These are phyloP conservation scores for Cynaeus angustus DNA, from an alignment of 2,888 invertebrate genomes.

Conservation along the genomic window DNA sequence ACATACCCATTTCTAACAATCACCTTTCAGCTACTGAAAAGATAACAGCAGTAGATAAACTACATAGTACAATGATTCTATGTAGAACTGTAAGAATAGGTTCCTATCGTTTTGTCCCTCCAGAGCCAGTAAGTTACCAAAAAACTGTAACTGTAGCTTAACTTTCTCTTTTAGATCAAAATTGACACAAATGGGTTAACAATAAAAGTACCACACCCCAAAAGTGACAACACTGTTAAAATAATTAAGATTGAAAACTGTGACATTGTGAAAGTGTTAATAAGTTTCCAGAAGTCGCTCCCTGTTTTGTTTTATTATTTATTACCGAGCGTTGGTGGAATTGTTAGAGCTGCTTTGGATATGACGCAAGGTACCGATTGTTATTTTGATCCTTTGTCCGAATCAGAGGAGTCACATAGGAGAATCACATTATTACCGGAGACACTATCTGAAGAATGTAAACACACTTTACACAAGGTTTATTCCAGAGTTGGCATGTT, in stretches of 20 bases:
- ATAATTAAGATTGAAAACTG: constrained; percentile 80
- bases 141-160: not conserved
- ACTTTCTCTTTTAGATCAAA: constrained; percentile 58
- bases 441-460: constrained; percentile 79
- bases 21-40: too few relatives aligned
- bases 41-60: constrained; percentile 18
- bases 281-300: constrained; percentile 84
- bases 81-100: constrained; percentile 90
- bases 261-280: constrained; percentile 84
- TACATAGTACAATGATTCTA: constrained; percentile 49
- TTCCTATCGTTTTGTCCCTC: constrained; percentile 85
- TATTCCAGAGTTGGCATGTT: constrained; percentile 73
- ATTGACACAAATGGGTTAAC: constrained; percentile 63
- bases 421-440: constrained; percentile 87
- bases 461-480: constrained; percentile 77
- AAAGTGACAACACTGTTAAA: constrained; percentile 74
- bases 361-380: constrained; percentile 76
- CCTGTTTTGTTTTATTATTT: constrained; percentile 89
- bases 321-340: constrained; percentile 79
- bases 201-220: constrained; percentile 77
- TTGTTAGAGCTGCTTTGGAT: constrained; percentile 81
- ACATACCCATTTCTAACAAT: not conserved
- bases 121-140: constrained; percentile 76
- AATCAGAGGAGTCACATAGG: constrained; percentile 79
- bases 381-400: constrained; percentile 77